Conservation (phyloP, 2,888 invertebrate species). For the Brachypterus glaber region DNA sequence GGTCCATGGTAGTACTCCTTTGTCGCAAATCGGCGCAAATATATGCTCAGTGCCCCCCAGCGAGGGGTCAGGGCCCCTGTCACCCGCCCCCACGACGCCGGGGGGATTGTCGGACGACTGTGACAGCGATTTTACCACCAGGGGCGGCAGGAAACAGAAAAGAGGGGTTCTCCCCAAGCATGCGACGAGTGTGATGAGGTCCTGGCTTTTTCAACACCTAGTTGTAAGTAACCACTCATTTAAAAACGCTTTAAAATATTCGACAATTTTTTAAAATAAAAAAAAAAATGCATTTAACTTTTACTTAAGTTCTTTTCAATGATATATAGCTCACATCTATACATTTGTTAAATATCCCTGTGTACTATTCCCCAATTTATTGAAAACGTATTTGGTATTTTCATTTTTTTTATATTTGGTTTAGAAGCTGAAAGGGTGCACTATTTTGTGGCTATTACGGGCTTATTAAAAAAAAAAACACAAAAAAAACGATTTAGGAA, state of each 20-base stretch:
- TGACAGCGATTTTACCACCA: conserved; percentile 41
- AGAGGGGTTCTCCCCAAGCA: conserved; percentile 90
- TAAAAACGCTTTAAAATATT: too few species aligned
- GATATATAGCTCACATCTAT: neutral
- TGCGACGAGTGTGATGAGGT: conserved; percentile 92
- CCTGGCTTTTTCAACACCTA: conserved; percentile 94
- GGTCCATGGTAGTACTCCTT: conserved; percentile 77
- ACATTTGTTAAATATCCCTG: neutral
- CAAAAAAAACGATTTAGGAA: too few species aligned
- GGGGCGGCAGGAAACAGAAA: conserved; percentile 54
- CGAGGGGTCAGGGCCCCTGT: conserved; percentile 45
- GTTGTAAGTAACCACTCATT: conserved; percentile 81
- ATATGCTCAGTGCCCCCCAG: conserved; percentile 51
- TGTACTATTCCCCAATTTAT: neutral
- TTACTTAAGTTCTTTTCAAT: neutral
- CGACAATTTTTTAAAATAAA: neutral
- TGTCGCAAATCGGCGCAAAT: conserved; percentile 76
- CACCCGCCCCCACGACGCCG: conserved; percentile 52
- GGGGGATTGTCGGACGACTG: conserved; percentile 51
- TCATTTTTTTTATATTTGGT: neutral
- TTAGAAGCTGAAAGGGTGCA: neutral
- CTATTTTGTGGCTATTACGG: conserved; percentile 3
- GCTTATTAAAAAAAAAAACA: too few species aligned
- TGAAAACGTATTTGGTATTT: too few species aligned
- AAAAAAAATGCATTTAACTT: neutral